Evolutionary conservation across 2,888 invertebrate species (phyloP), one percentile per base, ranked within the genome.

Genomic region (Amphimallon solstitiale): DNA sequence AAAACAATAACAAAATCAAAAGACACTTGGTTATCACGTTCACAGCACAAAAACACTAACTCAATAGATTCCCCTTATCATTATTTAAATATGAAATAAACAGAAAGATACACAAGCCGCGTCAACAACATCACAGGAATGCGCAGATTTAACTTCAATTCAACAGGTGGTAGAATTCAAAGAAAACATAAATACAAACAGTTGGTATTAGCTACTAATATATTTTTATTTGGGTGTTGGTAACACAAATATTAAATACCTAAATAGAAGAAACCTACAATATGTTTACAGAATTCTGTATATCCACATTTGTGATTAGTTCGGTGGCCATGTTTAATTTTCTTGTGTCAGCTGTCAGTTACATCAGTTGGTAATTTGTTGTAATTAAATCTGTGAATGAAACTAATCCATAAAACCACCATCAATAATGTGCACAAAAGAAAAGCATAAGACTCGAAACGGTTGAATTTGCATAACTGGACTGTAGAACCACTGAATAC

Each of bases 101-200:
- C 29, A 17, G 35, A 14, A 49, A 63, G 29, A 54, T 21, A 38
- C 48, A 38, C 61, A 49, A 48, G 23, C 38, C 52, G 45, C 43
- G 46, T 35, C 40, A 29, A 15, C 38, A 43, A 29, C 21, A 34
- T 37, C 19, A 34, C 17, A 52, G 17, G 51, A 43, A 46, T 34
- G 46, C 51, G 54, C 63, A 23, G 63, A 63, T 63, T 63, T 63
- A 63, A 63, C 54, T 63, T 23, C 54, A 63, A 63, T 63, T 23
- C 54, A 63, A 63, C 63, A 63, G 63, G 63, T 63, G 63, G 52
- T 52, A 45, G 63, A 63, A 63, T 29, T 34, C 45, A 29, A 23
- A 54, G 52, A 29, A 34, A 34, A 54, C 12, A 45, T 35, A 54
- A 21, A n/a, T 4, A 35, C 40, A 29, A 9, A 38, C 38, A 38